A percentile compares a stretch with the other conserved stretches of the same genome.
These are phyloP conservation scores for Megathymus violae DNA, from an alignment of 1,140 invertebrate genomes.

Conservation along the genomic window DNA sequence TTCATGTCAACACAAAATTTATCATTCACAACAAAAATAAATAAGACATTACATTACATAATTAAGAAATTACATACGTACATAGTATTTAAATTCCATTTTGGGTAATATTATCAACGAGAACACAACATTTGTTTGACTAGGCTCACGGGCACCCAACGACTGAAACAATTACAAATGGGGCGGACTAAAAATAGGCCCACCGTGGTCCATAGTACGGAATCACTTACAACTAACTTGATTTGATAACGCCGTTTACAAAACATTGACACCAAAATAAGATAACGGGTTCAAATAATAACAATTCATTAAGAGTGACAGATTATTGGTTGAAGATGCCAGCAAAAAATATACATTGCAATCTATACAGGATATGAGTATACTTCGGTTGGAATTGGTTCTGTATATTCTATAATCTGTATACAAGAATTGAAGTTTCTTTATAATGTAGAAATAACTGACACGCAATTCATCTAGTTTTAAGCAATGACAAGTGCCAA, in stretches of 20 bases:
- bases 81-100: slow-evolving; percentile 61
- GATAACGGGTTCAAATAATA: slow-evolving; percentile 59
- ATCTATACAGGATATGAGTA: too few species aligned
- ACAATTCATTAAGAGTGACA: slow-evolving; percentile 27
- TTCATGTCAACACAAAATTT: slow-evolving; percentile 30
- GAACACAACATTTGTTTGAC: slow-evolving; percentile 61
- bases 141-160: slow-evolving; percentile 60
- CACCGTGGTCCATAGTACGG: slow-evolving; percentile 66
- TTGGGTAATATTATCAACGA: slow-evolving; percentile 39
- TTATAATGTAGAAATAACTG: too few species aligned
- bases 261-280: slow-evolving; percentile 62
- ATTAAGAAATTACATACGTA: slow-evolving; percentile 48
- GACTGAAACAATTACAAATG: slow-evolving; percentile 55
- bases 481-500: too few species aligned
- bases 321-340: too few species aligned
- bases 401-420: too few species aligned
- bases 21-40: slow-evolving; percentile 19
- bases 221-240: slow-evolving; percentile 75
- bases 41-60: slow-evolving; percentile 9
- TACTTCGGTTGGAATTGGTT: too few species aligned
- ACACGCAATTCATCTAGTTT: too few species aligned
- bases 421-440: too few species aligned
- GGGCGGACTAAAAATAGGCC: slow-evolving; percentile 64
- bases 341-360: too few species aligned
- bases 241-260: slow-evolving; percentile 66